A percentile compares a stretch with the other conserved stretches of the same genome.
phyloP scores from a whole-genome alignment of 2,113 vertebrate genomes.

The Microtus richardsoni region DNA sequence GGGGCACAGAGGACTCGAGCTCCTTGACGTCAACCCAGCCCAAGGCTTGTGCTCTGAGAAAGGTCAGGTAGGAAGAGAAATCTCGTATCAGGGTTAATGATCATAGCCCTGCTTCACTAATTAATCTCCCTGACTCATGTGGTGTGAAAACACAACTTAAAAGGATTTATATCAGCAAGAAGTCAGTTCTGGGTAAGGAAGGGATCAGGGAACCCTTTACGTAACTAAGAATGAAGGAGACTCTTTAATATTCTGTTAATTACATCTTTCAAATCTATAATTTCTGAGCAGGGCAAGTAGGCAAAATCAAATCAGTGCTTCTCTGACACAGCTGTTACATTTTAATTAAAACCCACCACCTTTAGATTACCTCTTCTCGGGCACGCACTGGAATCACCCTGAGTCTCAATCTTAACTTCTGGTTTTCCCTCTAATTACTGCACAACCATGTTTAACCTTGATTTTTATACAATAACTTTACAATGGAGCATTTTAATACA shows the following conservation, averaged over 20 bases:
- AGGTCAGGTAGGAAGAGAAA: conserved; percentile 25
- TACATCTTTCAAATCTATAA: conserved; percentile 65
- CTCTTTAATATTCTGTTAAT: conserved; percentile 81
- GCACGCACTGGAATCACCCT: background rate
- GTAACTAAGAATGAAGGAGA: conserved; percentile 75
- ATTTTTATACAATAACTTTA: conserved; percentile 2
- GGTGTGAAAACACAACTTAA: conserved; percentile 70
- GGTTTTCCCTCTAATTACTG: conserved; percentile 51
- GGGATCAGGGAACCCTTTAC: conserved; percentile 49
- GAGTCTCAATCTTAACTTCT: background rate
- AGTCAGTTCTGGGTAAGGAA: background rate
- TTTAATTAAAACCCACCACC: conserved; percentile 50
- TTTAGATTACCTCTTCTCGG: background rate
- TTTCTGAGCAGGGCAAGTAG: conserved; percentile 48
- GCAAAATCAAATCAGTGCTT: conserved; percentile 39
- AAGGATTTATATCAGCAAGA: conserved; percentile 70
- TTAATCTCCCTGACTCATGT: conserved; percentile 74
- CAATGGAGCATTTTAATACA: background rate
- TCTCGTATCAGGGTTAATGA: conserved; percentile 73
- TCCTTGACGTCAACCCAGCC: conserved; percentile 40
- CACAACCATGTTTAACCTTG: background rate
- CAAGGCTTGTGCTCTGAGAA: conserved; percentile 53
- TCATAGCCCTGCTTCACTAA: conserved; percentile 67
- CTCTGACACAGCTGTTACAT: conserved; percentile 18
- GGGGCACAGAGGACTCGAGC: conserved; percentile 48